A percentile compares a stretch with the other conserved stretches of the same genome.
Conservation (phyloP, 1,140 invertebrate species). For the Heliconius himera region DNA sequence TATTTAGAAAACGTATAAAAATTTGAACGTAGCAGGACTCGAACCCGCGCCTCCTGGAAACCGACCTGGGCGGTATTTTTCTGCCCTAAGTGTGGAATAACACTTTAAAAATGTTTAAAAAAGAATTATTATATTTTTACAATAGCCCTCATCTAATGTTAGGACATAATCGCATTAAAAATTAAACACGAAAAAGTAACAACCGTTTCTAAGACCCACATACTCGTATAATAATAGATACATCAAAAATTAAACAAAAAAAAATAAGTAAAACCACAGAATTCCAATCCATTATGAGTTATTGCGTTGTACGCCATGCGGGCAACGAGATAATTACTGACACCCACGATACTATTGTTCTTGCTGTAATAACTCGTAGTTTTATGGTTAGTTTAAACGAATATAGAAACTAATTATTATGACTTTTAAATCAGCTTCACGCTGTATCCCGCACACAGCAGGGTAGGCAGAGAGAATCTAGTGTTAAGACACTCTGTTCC, state of each 20-base stretch:
- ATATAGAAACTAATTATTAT: not conserved
- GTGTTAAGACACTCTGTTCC: too few species aligned
- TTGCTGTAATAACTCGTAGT: slow-evolving; percentile 18
- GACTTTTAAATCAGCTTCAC: not conserved
- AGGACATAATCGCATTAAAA: not conserved
- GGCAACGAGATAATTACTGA: slow-evolving; percentile 55
- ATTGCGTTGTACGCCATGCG: slow-evolving; percentile 51
- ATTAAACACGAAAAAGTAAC: slow-evolving; percentile 15
- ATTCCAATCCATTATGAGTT: slow-evolving; percentile 44
- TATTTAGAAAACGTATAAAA: too few species aligned
- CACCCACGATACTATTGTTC: slow-evolving; percentile 55
- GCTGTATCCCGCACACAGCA: too few species aligned
- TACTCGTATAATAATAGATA: slow-evolving; percentile 17
- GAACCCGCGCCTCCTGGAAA: too few species aligned
- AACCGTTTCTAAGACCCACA: slow-evolving; percentile 42
- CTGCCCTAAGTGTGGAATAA: too few species aligned
- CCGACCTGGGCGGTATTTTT: too few species aligned
- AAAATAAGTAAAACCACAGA: slow-evolving; percentile 33
- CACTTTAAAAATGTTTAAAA: too few species aligned
- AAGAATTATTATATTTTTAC: too few species aligned
- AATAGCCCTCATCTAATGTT: not conserved
- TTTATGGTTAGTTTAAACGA: not conserved
- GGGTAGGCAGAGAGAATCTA: too few species aligned
- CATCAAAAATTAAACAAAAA: slow-evolving; percentile 38
- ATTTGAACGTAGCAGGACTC: too few species aligned